Evolutionary conservation across 2,797 vertebrate genomes (phyloP).

Genomic region (Myiotriccus ornatus): DNA sequence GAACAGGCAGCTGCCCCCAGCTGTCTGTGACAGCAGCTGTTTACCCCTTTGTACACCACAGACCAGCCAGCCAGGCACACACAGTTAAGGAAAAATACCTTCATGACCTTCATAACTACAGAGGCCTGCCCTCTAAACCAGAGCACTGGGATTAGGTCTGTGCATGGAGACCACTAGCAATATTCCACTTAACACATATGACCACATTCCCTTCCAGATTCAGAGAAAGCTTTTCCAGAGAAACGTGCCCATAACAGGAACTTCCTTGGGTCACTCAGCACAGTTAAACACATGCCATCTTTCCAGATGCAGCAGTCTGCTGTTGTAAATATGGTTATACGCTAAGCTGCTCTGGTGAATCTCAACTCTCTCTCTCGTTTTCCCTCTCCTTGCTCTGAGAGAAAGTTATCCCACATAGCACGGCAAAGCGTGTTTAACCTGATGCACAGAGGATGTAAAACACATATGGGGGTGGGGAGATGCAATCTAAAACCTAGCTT

Average conservation of each 20-base stretch:
- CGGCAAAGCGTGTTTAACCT: not conserved
- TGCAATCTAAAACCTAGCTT: not conserved
- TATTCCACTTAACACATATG: not conserved
- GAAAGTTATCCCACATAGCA: not conserved
- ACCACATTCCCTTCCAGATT: not conserved
- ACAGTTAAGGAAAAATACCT: not conserved
- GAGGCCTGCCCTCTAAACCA: not conserved
- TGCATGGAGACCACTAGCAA: not conserved
- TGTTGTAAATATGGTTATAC: not conserved
- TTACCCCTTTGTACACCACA: not conserved
- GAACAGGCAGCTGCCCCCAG: not conserved
- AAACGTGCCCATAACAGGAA: not conserved
- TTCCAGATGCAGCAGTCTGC: not conserved
- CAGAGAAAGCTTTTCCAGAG: not conserved
- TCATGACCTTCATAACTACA: too few relatives aligned
- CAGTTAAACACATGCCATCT: not conserved
- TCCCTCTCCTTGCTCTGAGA: not conserved
- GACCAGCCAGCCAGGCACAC: not conserved
- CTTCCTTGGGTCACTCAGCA: not conserved
- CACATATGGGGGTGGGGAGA: accelerated
- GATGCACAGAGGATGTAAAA: not conserved
- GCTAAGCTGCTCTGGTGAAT: not conserved
- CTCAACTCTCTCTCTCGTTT: not conserved
- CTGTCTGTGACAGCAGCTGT: not conserved
- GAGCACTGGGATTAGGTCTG: not conserved